phyloP scores from a whole-genome alignment of 2,113 vertebrate genomes.

The Nymphicus hollandicus region DNA sequence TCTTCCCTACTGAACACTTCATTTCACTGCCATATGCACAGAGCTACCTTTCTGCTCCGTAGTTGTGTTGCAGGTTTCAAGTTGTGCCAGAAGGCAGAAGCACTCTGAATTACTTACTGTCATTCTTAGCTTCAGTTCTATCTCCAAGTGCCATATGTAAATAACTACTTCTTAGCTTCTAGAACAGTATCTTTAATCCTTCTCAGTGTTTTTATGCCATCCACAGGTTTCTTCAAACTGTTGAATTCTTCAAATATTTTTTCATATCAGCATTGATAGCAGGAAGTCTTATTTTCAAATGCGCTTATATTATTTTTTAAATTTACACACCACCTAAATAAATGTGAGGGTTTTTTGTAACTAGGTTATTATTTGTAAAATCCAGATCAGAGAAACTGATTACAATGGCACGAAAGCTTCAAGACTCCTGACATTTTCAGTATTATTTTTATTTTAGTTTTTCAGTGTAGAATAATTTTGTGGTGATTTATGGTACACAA shows the following conservation, averaged over 20 bases:
- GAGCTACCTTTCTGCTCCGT: not conserved
- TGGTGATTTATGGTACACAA: not conserved
- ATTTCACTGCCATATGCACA: not conserved
- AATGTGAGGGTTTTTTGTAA: not conserved
- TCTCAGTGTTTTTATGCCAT: conserved; percentile 26
- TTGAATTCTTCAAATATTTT: not conserved
- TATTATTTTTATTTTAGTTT: not conserved
- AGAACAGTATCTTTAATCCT: not conserved
- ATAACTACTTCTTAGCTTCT: not conserved
- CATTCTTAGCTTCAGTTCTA: not conserved
- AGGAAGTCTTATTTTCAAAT: not conserved
- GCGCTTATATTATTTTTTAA: not conserved
- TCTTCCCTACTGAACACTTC: not conserved
- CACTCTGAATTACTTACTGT: not conserved
- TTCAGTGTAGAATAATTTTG: not conserved
- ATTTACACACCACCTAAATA: not conserved
- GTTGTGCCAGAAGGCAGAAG: not conserved
- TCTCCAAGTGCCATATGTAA: not conserved
- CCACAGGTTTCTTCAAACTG: not conserved
- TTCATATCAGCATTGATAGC: not conserved
- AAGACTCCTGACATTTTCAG: not conserved
- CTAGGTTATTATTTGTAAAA: not conserved
- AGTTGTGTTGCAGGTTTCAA: not conserved
- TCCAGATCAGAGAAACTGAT: not conserved
- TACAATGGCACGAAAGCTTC: not conserved